Conservation (phyloP, 2,113 vertebrate species). For the Gavialis gangeticus region DNA sequence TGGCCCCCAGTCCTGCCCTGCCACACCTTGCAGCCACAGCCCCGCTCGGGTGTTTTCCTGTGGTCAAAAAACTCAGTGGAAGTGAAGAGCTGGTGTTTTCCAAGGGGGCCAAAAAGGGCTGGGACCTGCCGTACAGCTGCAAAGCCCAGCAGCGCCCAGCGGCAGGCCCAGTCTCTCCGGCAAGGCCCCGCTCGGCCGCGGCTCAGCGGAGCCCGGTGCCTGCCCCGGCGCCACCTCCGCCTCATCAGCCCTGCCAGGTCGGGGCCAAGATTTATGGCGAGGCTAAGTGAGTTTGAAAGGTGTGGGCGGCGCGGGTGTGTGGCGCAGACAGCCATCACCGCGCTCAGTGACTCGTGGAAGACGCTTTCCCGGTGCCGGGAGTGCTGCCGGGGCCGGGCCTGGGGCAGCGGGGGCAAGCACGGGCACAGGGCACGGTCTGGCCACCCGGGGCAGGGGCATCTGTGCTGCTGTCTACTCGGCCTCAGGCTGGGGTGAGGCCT, state of each 20-base stretch:
- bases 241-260: background rate
- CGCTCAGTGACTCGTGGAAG: accelerated
- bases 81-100: too few relatives aligned
- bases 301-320: background rate
- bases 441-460: too few relatives aligned
- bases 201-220: background rate
- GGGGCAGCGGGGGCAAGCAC: background rate
- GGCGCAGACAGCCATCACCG: background rate
- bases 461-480: too few relatives aligned
- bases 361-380: accelerated
- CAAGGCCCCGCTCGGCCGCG: background rate
- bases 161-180: background rate
- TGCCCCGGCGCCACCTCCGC: accelerated
- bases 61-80: too few relatives aligned
- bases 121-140: too few relatives aligned
- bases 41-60: too few relatives aligned
- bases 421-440: too few relatives aligned
- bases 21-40: too few relatives aligned
- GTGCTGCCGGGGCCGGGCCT: background rate
- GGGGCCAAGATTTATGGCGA: background rate
- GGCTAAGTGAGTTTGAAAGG: background rate
- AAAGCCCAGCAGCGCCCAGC: background rate
- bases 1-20: too few relatives aligned
- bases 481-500: too few relatives aligned
- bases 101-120: too few relatives aligned